A percentile compares a stretch with the other conserved stretches of the same genome.
These are phyloP conservation scores for Alces alces DNA, from an alignment of 2,113 vertebrate genomes.

Conservation along the genomic window DNA sequence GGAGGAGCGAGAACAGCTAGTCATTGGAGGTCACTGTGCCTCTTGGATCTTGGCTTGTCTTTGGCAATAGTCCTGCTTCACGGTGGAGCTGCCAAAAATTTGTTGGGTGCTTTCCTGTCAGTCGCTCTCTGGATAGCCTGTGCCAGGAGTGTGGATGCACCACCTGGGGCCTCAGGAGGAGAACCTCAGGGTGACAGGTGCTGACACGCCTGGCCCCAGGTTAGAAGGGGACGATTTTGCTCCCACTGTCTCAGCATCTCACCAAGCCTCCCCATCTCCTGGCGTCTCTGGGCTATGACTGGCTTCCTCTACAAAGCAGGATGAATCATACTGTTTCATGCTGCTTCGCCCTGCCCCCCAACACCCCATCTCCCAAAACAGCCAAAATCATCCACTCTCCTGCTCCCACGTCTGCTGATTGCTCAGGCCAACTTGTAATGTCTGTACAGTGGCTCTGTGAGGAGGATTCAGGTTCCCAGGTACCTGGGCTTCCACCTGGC, in stretches of 20 bases:
- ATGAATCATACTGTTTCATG: not conserved
- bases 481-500: not conserved
- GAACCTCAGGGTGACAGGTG: not conserved
- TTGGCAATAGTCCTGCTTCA: not conserved
- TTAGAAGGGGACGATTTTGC: fast-evolving
- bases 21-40: not conserved
- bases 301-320: not conserved
- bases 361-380: not conserved
- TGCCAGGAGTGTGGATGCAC: not conserved
- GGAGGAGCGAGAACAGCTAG: not conserved
- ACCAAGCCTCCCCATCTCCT: fast-evolving
- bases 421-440: not conserved
- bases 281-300: not conserved
- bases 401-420: not conserved
- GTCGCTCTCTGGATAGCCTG: not conserved
- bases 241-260: not conserved
- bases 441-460: not conserved
- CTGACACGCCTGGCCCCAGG: not conserved
- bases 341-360: not conserved
- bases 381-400: not conserved
- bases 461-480: not conserved
- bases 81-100: not conserved
- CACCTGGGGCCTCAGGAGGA: not conserved
- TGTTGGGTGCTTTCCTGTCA: not conserved
- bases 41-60: not conserved